phyloP scores from a whole-genome alignment of 2,797 vertebrate species.

The Gallinago stenura region DNA sequence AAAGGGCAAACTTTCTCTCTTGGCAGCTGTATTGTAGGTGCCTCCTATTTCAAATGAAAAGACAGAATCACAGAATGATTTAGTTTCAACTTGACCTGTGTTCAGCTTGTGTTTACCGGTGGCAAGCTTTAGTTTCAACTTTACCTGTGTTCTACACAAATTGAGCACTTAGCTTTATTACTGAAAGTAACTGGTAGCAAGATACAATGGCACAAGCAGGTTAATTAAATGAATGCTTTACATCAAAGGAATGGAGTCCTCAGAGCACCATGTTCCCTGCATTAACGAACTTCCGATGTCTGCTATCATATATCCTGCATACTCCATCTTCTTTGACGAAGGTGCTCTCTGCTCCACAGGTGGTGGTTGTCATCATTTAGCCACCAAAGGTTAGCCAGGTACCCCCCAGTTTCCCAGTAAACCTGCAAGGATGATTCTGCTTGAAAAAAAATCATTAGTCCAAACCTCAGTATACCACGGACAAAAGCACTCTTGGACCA shows the following conservation, averaged over 20 bases:
- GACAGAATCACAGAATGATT: neutral
- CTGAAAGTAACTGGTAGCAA: neutral
- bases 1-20: neutral
- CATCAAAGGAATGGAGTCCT: neutral
- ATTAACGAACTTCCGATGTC: neutral
- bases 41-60: constrained; percentile 4
- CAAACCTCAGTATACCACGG: neutral
- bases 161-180: neutral
- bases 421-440: neutral
- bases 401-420: neutral
- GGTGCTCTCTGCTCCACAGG: too few species aligned
- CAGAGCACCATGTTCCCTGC: rapidly evolving
- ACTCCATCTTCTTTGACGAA: neutral
- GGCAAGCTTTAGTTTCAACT: neutral
- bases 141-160: neutral
- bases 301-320: neutral
- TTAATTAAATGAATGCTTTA: neutral
- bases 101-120: neutral
- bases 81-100: neutral
- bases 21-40: neutral
- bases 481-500: neutral
- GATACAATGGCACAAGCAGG: neutral
- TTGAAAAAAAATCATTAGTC: neutral
- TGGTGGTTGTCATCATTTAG: neutral
- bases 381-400: neutral